A percentile compares a stretch with the other conserved stretches of the same genome.
Evolutionary conservation across 64 coral and sea anemone species (phyloP).

Genomic region (Stylophora pistillata): DNA sequence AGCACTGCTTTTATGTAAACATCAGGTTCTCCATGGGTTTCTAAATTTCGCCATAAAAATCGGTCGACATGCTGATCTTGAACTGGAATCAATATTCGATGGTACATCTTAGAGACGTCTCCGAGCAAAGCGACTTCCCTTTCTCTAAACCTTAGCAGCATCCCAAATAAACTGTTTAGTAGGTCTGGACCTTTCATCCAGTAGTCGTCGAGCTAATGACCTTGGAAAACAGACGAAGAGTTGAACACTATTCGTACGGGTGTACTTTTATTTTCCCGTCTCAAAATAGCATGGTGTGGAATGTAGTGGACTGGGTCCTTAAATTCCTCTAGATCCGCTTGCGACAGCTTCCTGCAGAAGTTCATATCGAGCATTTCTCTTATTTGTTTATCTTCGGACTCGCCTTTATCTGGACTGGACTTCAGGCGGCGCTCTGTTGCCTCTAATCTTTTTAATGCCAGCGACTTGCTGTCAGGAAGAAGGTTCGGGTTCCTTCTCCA

Average conservation of each 20-base stretch:
- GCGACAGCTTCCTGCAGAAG: conserved; percentile 23
- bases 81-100: no score
- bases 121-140: not conserved
- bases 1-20: no score
- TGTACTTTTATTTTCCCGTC: conserved; percentile 10
- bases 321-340: not conserved
- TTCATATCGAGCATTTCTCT: conserved; percentile 51
- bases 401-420: not conserved
- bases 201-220: conserved; percentile 52
- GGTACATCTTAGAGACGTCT: conserved; percentile 37
- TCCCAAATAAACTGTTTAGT: conserved; percentile 23
- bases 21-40: no score
- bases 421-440: not conserved
- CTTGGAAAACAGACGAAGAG: conserved; percentile 26
- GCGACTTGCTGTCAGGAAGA: conserved; percentile 19
- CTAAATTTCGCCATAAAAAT: no score
- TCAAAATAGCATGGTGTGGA: not conserved
- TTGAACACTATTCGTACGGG: conserved; percentile 42
- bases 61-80: no score
- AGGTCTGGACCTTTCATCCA: no score
- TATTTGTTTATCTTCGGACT: not conserved
- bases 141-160: conserved; percentile 31
- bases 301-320: conserved; percentile 4
- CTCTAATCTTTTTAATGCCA: conserved; percentile 11
- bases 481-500: conserved; percentile 16